These are phyloP conservation scores for Ischnus inquisitorius DNA, from an alignment of 2,888 invertebrate species.

Conservation along the genomic window DNA sequence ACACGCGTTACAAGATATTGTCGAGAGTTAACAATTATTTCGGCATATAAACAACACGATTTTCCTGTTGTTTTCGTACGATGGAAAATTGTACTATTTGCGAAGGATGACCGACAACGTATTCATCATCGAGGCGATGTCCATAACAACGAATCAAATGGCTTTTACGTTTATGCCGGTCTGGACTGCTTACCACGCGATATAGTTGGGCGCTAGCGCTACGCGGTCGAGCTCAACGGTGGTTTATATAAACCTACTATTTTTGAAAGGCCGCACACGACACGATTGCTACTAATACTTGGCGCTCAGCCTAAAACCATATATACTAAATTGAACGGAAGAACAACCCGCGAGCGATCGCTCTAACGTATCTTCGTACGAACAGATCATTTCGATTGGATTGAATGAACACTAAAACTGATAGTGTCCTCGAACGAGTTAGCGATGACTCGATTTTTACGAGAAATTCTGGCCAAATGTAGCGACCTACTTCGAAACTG, in stretches of 20 bases:
- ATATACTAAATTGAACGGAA: not conserved
- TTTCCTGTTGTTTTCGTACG: not conserved
- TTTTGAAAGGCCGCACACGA: slow-evolving; percentile 67
- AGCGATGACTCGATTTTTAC: not conserved
- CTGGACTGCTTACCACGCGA: slow-evolving; percentile 16
- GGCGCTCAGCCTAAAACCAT: slow-evolving; percentile 9
- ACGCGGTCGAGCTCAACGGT: slow-evolving; percentile 29
- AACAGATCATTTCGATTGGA: not conserved
- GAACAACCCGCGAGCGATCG: not conserved
- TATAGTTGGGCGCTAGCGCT: slow-evolving; percentile 11
- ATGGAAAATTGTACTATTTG: not conserved
- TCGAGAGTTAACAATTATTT: not conserved
- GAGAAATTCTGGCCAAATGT: not conserved
- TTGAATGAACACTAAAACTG: not conserved
- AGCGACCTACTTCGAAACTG: not conserved
- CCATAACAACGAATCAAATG: not conserved
- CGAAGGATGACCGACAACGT: not conserved
- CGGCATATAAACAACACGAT: not conserved
- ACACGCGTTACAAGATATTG: not conserved
- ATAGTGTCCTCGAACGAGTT: not conserved
- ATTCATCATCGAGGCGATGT: not conserved
- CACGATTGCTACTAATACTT: slow-evolving; percentile 12
- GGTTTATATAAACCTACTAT: slow-evolving; percentile 71
- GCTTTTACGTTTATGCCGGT: not conserved
- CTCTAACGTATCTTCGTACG: not conserved